A percentile compares a stretch with the other conserved stretches of the same genome.
phyloP scores from a whole-genome alignment of 1,140 invertebrate genomes.

The Lerema accius region DNA sequence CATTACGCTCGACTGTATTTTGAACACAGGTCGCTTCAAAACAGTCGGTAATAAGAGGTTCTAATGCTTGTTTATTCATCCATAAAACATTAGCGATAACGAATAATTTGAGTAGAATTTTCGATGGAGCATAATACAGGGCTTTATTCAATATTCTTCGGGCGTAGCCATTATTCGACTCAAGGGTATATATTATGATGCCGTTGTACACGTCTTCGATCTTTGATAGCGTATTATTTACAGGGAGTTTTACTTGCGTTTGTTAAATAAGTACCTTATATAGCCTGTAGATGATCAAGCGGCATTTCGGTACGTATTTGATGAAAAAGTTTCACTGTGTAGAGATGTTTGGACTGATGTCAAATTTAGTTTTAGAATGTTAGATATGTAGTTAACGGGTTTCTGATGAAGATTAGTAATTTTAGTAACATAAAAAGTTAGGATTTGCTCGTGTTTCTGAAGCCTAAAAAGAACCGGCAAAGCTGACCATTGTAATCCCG shows the following conservation, averaged over 20 bases:
- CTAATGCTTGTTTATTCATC: conserved; percentile 33
- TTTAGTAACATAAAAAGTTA: too few relatives aligned
- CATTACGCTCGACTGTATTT: background rate
- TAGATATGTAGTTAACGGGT: too few relatives aligned
- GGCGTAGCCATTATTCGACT: conserved; percentile 31
- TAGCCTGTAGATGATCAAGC: too few relatives aligned
- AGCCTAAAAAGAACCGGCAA: too few relatives aligned
- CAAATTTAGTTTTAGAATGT: too few relatives aligned
- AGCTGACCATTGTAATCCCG: too few relatives aligned
- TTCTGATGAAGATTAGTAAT: too few relatives aligned
- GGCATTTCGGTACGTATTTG: too few relatives aligned
- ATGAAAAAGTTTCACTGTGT: too few relatives aligned
- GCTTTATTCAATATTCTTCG: conserved; percentile 32
- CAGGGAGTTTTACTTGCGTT: conserved; percentile 1
- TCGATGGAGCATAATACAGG: conserved; percentile 24
- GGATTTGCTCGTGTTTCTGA: too few relatives aligned
- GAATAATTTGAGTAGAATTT: conserved; percentile 33
- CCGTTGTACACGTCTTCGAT: conserved; percentile 11
- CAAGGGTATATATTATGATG: conserved; percentile 21
- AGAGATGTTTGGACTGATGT: too few relatives aligned
- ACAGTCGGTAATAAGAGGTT: conserved; percentile 16
- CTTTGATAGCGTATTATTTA: conserved; percentile 16
- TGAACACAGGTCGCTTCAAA: background rate
- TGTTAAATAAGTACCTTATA: background rate
- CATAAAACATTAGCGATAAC: conserved; percentile 33